Percentiles rank a stretch among this genome's conserved stretches.
Conservation (phyloP, 2,797 vertebrate species). For the Merluccius polli region DNA sequence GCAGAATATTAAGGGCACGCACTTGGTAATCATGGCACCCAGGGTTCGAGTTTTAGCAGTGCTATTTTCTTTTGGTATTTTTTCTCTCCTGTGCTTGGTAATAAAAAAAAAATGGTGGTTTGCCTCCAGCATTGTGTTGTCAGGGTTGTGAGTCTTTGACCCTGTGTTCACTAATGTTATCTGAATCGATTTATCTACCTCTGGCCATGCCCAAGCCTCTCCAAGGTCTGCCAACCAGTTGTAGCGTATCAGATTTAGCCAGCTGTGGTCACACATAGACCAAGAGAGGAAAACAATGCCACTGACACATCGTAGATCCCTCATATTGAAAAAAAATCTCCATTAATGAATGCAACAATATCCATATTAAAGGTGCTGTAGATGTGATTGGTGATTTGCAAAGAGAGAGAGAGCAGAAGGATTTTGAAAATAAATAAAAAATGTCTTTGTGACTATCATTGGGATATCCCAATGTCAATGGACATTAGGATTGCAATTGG, state of each 20-base stretch:
- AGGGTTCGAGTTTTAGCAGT: not conserved
- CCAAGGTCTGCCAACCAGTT: not conserved
- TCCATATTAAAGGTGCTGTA: too few species aligned
- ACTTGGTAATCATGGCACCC: not conserved
- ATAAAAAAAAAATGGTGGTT: not conserved
- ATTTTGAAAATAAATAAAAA: too few species aligned
- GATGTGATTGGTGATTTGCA: too few species aligned
- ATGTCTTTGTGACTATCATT: too few species aligned
- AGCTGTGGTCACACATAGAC: not conserved
- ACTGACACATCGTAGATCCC: not conserved
- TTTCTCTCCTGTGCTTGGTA: not conserved
- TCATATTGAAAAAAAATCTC: too few species aligned
- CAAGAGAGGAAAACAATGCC: not conserved
- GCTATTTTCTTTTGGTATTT: not conserved
- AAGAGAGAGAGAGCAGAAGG: too few species aligned
- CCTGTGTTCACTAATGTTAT: conserved; percentile 3
- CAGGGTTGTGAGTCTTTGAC: not conserved
- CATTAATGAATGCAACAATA: too few species aligned
- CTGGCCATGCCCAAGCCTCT: not conserved
- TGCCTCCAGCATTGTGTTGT: not conserved
- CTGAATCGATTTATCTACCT: not conserved
- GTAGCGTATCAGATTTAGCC: not conserved
- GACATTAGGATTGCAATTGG: too few species aligned
- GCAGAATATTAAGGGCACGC: not conserved
- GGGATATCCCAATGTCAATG: too few species aligned